These are phyloP conservation scores for Pangasius mekongensis DNA, from an alignment of 2,797 vertebrate genomes.

Conservation along the genomic window DNA sequence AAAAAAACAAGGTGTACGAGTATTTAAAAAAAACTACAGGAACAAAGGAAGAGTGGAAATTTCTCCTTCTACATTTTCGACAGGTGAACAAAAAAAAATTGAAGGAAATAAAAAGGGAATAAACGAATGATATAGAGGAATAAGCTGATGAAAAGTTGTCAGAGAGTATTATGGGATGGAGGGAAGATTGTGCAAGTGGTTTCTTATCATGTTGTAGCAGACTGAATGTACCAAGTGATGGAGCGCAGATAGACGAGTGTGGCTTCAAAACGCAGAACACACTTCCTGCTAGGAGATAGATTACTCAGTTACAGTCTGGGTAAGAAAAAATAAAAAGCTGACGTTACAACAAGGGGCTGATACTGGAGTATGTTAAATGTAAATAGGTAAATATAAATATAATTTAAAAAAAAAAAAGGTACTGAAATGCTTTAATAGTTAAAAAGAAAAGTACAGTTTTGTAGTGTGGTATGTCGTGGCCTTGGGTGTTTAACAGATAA, in stretches of 20 bases:
- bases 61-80: conserved; percentile 36
- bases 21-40: background rate
- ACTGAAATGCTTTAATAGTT: background rate
- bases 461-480: background rate
- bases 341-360: background rate
- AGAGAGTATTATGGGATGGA: conserved; percentile 64
- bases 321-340: background rate
- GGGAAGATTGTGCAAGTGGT: conserved; percentile 67
- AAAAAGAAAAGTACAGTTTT: background rate
- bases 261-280: background rate
- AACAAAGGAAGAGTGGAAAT: conserved; percentile 48
- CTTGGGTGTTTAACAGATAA: background rate
- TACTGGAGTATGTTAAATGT: background rate
- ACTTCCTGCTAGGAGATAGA: conserved; percentile 7
- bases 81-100: background rate
- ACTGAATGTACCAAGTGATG: conserved; percentile 68
- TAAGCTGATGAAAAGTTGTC: conserved; percentile 60
- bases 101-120: background rate
- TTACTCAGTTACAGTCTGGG: background rate
- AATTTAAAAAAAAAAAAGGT: background rate
- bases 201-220: conserved; percentile 74
- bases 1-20: background rate
- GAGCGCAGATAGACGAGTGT: conserved; percentile 69
- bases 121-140: conserved; percentile 51
- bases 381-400: background rate